Conservation (phyloP, 1,140 invertebrate species). For the Macrosteles quadrilineatus region DNA sequence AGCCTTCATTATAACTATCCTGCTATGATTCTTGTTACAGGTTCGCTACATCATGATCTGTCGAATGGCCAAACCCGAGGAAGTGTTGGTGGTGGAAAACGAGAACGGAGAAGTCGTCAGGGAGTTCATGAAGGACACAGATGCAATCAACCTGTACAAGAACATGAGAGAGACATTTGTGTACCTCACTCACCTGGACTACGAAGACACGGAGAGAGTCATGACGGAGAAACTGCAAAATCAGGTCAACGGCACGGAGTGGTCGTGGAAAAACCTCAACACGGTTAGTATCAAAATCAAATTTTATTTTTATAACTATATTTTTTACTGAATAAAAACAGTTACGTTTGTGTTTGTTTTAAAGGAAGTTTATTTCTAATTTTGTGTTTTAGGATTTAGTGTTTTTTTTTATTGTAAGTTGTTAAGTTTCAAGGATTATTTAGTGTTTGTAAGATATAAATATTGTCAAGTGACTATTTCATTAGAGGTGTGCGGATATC, state of each 20-base stretch:
- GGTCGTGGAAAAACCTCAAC: conserved; percentile 99
- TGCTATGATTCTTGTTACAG: no score
- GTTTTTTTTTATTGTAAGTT: no score
- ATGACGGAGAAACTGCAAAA: conserved; percentile 99
- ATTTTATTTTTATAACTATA: no score
- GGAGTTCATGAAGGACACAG: conserved; percentile 99
- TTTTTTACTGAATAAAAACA: no score
- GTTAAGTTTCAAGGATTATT: no score
- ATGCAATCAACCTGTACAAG: conserved; percentile 99
- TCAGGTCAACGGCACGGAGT: conserved; percentile 98
- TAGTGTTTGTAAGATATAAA: no score
- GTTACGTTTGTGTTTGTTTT: no score
- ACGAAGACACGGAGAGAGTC: conserved; percentile 94
- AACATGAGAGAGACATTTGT: conserved; percentile 99
- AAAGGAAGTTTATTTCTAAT: no score
- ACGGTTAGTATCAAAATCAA: conserved; percentile 70
- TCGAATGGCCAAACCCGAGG: conserved; percentile 99
- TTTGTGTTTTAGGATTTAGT: no score
- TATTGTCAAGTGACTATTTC: no score
- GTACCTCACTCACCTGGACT: conserved; percentile 98
- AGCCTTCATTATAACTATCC: no score
- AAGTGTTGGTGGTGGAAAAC: conserved; percentile 99
- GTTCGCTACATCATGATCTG: conserved; percentile 99
- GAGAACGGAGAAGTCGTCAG: conserved; percentile 99
- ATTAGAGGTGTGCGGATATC: no score